Conservation (phyloP, 1,140 invertebrate species). For the Platyscapa corneri region DNA sequence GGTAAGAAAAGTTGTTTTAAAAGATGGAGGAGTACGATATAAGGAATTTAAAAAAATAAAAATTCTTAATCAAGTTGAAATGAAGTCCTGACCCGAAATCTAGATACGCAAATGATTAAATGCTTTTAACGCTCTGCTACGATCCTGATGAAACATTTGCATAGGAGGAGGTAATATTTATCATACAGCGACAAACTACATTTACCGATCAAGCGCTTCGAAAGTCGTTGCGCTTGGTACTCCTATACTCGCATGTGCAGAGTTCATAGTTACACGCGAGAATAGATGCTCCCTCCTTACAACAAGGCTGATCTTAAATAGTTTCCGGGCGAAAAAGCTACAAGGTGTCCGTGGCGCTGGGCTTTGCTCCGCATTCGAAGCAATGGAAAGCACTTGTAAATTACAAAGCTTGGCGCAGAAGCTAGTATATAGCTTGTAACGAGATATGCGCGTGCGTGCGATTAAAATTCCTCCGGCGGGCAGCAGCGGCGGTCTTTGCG, state of each 20-base stretch:
- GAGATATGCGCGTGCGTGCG: slow-evolving; percentile 21
- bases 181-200: not conserved
- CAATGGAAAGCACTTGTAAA: not conserved
- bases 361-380: not conserved
- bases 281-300: not conserved
- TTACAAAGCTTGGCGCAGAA: not conserved
- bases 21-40: no score
- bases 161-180: slow-evolving; percentile 62
- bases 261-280: not conserved
- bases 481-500: not conserved
- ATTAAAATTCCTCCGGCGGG: slow-evolving; percentile 38
- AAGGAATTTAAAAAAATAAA: not conserved
- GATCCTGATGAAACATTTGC: slow-evolving; percentile 68
- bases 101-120: slow-evolving; percentile 19
- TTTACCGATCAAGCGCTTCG: not conserved
- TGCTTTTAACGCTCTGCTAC: slow-evolving; percentile 63
- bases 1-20: no score
- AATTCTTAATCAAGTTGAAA: not conserved
- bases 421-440: slow-evolving; percentile 9
- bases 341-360: not conserved
- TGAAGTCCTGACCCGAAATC: not conserved
- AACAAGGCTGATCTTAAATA: not conserved
- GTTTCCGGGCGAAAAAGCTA: not conserved
- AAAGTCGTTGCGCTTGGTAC: not conserved
- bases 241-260: no score